A percentile compares a stretch with the other conserved stretches of the same genome.
Conservation (phyloP, 1,140 invertebrate species). For the Galleria mellonella region DNA sequence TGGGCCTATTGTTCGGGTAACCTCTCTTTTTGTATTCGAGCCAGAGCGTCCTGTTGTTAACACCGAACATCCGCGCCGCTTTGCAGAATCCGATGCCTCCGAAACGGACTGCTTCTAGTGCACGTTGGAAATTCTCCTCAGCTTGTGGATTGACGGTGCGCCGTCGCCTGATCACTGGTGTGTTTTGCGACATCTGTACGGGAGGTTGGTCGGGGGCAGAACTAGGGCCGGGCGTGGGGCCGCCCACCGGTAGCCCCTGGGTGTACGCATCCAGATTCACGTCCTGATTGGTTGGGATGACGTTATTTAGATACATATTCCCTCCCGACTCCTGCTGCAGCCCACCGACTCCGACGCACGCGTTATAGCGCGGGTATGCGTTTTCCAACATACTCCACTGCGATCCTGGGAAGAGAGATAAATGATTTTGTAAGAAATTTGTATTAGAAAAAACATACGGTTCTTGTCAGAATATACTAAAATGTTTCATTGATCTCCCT, state of each 20-base stretch:
- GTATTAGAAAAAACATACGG: constrained; percentile 12
- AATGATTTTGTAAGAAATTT: constrained; percentile 58
- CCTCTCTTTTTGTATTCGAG: constrained; percentile 88
- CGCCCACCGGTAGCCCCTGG: constrained; percentile 31
- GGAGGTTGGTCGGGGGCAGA: constrained; percentile 24
- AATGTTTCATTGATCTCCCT: constrained; percentile 67
- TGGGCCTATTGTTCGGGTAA: constrained; percentile 84
- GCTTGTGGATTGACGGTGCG: constrained; percentile 78
- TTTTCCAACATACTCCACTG: constrained; percentile 68
- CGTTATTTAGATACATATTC: constrained; percentile 47
- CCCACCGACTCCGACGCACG: constrained; percentile 39
- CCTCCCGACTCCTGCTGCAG: constrained; percentile 35
- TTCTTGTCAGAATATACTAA: background rate
- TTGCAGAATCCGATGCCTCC: constrained; percentile 91
- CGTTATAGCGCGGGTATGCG: constrained; percentile 58
- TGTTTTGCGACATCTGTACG: constrained; percentile 12
- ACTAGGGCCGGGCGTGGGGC: constrained; percentile 40
- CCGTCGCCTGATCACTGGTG: constrained; percentile 26
- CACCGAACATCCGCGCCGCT: constrained; percentile 85
- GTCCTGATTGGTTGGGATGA: constrained; percentile 40
- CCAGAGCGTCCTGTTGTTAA: constrained; percentile 89
- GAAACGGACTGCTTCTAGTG: constrained; percentile 84
- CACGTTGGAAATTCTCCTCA: constrained; percentile 86
- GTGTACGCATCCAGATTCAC: constrained; percentile 38
- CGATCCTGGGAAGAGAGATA: constrained; percentile 70